Conservation (phyloP, 2,888 invertebrate genomes). For the Rhagonycha fulva region DNA sequence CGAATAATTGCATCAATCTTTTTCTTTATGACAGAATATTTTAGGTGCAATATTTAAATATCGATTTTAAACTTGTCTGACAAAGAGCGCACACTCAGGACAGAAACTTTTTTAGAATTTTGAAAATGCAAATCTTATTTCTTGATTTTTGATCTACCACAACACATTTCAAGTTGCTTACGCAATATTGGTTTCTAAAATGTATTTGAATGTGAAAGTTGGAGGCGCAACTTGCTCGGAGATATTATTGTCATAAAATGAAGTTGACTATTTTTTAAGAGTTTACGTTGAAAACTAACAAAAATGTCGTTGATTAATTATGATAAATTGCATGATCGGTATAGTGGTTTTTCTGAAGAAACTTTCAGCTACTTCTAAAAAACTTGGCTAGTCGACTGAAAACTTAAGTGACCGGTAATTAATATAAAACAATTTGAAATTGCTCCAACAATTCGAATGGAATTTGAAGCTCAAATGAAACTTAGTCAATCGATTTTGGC, state of each 20-base stretch:
- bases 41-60: not conserved
- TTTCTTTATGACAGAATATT: not conserved
- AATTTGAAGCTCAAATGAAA: too few species aligned
- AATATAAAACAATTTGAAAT: too few species aligned
- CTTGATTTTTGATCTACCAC: not conserved
- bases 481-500: too few species aligned
- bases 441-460: too few species aligned
- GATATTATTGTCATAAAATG: not conserved
- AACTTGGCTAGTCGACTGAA: too few species aligned
- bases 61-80: not conserved
- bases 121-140: not conserved
- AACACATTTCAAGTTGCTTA: not conserved
- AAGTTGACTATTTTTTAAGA: too few species aligned
- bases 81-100: not conserved
- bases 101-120: not conserved
- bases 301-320: too few species aligned
- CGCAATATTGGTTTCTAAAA: not conserved
- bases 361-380: too few species aligned
- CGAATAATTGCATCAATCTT: not conserved
- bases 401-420: too few species aligned
- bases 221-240: not conserved
- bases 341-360: too few species aligned
- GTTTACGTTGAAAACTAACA: too few species aligned
- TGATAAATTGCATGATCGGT: too few species aligned
- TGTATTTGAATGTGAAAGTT: not conserved